Evolutionary conservation across 2,888 invertebrate species (phyloP), one percentile per base, ranked within the genome.

Genomic region (Pseudoips prasinana): DNA sequence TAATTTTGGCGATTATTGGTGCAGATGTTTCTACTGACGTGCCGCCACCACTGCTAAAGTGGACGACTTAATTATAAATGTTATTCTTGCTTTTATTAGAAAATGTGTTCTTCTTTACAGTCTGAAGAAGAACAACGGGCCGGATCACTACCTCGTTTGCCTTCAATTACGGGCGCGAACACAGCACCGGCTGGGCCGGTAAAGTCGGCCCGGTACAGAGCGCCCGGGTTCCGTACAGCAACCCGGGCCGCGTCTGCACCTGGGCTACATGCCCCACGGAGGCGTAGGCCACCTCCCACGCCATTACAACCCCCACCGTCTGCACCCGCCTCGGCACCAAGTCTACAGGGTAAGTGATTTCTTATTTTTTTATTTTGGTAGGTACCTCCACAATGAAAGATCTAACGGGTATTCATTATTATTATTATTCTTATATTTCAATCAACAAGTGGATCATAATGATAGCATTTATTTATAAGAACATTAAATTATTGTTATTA

Each of bases 201-300:
- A 25, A 96, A 96, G 71, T 96, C 96, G 30, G 96, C 96, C 23
- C 90, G 96, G 22, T 96, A 96, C 74, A 90, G 96, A 2, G 95
- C 96, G 1, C 96, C 96, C 0, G 96, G 95, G 1, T 94, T 94
- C 80, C 91, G 92, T 19, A 91, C 94, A 24, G 93, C 94, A 0
- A 95, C 95, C 53, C 87, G 95, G 18, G 93, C 95, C 0, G 92
- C 93, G 5, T 94, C 94, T 8, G 94, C 94, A 0, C 94, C 94
- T 1, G 94, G 95, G 0, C 85, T 95, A 20, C 94, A 94, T 51
- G 92, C 91, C 19, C 92, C 91, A 45, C 90, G 91, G 52, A 92
- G 92, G 58, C 88, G 86, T 47, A 83, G 89, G 51, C 90, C 89
- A 10, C 79, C 81, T 32, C 87, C 71, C 20, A 79, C 68, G 39